Base-by-base conservation (phyloP, 2,888 invertebrate genomes). In the Mesorhabditis sp. region DNA sequence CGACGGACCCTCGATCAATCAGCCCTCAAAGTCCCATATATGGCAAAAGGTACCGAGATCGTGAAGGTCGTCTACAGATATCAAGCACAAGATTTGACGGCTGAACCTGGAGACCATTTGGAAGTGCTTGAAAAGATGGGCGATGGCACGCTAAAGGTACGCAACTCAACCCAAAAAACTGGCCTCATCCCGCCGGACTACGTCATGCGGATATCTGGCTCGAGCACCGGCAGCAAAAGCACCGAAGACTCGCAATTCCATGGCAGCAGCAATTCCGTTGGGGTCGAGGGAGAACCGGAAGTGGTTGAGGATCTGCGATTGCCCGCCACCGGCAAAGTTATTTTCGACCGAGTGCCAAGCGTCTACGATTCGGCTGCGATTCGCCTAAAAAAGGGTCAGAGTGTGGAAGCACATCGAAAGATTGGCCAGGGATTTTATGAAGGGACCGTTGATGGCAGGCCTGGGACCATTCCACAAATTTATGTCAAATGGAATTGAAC, bases 321-420 rank as follows among this genome's bases (percentile, higher is more conserved):
- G 10, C 58, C 58, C 7, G 58, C 58, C 7, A 10, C 7, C 10
- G 58, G 10, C n/a, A 13, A 13, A 13, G 58, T 50, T 50, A n/a
- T 50, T 13, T n/a, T 13, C 58, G 58, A 50, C 2, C 58, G 58
- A 50, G n/a, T n/a, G 58, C 58, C 58, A 50, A 50, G n/a, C 58
- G 58, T 50, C 58, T 50, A 50, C 58, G 58, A 50, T 50, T 13
- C 58, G n/a, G 58, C 58, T 50, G 58, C 58, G 7, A 13, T 50
- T 13, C 58, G 58, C 7, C n/a, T 50, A 50, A 10, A 50, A n/a
- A 50, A 50, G n/a, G 58, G 58, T 10, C 58, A 50, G n/a, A 10
- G n/a, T 2, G 58, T 50, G 58, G 58, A 50, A n/a, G 58, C n/a
- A n/a, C 58, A 13, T 50, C 58, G 58, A 50, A 50, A 50, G 58